Percentiles rank a stretch among this genome's conserved stretches.
Evolutionary conservation across 1,140 invertebrate species (phyloP).

Genomic region (Rhagoletis pomonella): DNA sequence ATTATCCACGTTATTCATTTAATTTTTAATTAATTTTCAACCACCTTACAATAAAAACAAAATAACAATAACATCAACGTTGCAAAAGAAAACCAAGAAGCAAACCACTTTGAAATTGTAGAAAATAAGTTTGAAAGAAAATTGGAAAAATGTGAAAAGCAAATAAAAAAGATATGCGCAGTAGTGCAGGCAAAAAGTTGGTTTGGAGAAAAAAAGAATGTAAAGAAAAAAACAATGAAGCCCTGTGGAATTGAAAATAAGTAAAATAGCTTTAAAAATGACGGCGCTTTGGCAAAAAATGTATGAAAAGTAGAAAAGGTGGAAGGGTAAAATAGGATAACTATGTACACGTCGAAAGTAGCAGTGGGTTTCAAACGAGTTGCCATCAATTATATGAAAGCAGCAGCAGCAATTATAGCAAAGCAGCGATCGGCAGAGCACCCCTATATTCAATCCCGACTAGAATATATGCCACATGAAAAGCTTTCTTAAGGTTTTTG

Average conservation of each 20-base stretch:
- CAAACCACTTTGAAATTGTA: slow-evolving; percentile 53
- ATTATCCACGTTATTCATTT: slow-evolving; percentile 72
- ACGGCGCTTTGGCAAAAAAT: background rate
- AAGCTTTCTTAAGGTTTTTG: too few relatives aligned
- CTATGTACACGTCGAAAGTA: background rate
- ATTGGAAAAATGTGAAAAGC: background rate
- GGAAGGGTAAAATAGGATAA: background rate
- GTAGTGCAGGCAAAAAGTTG: background rate
- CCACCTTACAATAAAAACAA: slow-evolving; percentile 57
- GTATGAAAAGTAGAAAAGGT: background rate
- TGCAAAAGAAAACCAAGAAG: background rate
- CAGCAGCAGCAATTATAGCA: too few relatives aligned
- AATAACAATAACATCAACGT: slow-evolving; percentile 2
- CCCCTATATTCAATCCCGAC: too few relatives aligned
- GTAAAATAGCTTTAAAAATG: background rate
- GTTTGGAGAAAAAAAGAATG: background rate
- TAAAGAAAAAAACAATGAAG: background rate
- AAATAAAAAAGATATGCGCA: background rate
- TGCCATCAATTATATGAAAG: too few relatives aligned
- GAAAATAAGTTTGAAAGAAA: slow-evolving; percentile 44
- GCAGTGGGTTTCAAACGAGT: background rate
- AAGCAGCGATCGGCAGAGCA: too few relatives aligned
- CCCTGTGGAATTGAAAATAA: background rate
- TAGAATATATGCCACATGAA: too few relatives aligned
- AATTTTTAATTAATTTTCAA: slow-evolving; percentile 73